phyloP scores from a whole-genome alignment of 2,888 invertebrate species.

The Oithona nana region DNA sequence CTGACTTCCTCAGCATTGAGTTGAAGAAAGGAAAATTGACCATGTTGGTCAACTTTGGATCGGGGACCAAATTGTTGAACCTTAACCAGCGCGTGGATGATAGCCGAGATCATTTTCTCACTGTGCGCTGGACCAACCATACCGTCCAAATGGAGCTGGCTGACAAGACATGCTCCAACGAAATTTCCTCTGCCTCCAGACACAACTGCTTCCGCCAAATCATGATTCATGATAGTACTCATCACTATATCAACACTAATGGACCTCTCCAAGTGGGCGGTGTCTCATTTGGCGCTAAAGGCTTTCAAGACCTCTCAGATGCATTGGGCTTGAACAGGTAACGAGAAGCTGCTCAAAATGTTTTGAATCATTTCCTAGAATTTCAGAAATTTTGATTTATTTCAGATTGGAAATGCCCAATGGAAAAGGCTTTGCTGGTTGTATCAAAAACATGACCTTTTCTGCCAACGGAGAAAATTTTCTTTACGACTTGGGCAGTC shows the following conservation, averaged over 20 bases:
- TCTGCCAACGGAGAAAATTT: conserved; percentile 27
- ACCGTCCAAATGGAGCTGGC: conserved; percentile 24
- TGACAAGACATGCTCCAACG: conserved; percentile 9
- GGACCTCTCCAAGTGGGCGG: conserved; percentile 60
- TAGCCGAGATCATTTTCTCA: conserved; percentile 68
- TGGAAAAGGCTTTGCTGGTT: conserved; percentile 57
- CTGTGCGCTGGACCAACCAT: conserved; percentile 42
- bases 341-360: neutral
- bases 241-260: conserved; percentile 47
- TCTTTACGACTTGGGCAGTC: conserved; percentile 68
- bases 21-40: conserved; percentile 26
- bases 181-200: neutral
- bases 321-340: conserved; percentile 2
- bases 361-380: neutral
- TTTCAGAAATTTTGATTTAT: neutral
- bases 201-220: conserved; percentile 4
- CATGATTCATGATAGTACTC: conserved; percentile 1
- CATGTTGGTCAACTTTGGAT: conserved; percentile 67
- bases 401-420: conserved; percentile 45
- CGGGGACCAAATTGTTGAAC: conserved; percentile 50
- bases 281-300: conserved; percentile 21
- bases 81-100: conserved; percentile 52
- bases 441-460: conserved; percentile 73
- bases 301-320: neutral
- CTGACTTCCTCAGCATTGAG: conserved; percentile 17